Base-by-base conservation (phyloP, 2,113 vertebrate genomes). In the Regulus satrapa region DNA sequence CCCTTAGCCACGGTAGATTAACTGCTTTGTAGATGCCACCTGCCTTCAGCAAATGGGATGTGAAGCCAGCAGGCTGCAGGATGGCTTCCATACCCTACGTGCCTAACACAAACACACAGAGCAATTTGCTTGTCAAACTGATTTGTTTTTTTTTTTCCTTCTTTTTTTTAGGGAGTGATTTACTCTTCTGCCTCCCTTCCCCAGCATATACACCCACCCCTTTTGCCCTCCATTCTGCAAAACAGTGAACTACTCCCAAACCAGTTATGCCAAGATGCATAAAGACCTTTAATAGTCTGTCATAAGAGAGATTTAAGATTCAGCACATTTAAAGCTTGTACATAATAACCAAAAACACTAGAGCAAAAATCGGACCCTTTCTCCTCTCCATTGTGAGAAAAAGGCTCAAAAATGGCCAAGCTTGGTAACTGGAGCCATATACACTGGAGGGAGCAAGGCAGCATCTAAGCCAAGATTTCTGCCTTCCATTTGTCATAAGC, bases 81-180 rank as follows among this genome's bases (percentile, higher is more conserved):
- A 64, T 2, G n/a, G 49, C 23, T 66, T 66, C 64, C 0, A 0
- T 40, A 26, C 45, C 2, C 1, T 25, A 25, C 0, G 1, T 58
- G 46, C 0, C 0, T 7, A 88, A 46, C n/a, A 23, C 26, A 31
- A 43, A 38, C 59, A 74, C 67, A 28, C 18, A 71, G 10, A 73
- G 24, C 41, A 62, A 58, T 66, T 10, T 67, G 55, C 77, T 78
- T 5, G 5, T 78, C 63, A 55, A 75, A 62, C 12, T 48, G 34
- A 43, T n/a, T n/a, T n/a, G n/a, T n/a, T n/a, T n/a, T n/a, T n/a
- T n/a, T n/a, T n/a, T n/a, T n/a, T n/a, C n/a, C n/a, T n/a, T n/a
- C n/a, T n/a, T n/a, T n/a, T n/a, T n/a, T n/a, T n/a, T 23, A 68
- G 66, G 17, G 25, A 63, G 13, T 0, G 0, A 52, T 73, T 90